A percentile compares a stretch with the other conserved stretches of the same genome.
Evolutionary conservation across 2,797 vertebrate genomes (phyloP).

Genomic region (Rhabdomys pumilio): DNA sequence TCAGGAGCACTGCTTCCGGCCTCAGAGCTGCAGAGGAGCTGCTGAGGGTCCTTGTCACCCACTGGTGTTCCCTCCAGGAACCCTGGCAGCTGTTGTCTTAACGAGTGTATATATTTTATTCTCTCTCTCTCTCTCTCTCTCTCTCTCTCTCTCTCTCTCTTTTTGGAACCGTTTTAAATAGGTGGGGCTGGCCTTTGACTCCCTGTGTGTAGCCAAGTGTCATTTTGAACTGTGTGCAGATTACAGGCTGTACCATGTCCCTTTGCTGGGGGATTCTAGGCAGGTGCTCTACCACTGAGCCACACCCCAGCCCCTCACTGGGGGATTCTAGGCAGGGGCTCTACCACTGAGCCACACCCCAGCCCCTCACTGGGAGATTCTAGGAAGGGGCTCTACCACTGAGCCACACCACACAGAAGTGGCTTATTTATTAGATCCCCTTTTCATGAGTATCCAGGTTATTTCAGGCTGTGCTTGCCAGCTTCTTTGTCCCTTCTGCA

Average conservation of each 20-base stretch:
- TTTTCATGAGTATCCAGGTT: neutral
- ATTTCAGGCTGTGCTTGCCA: neutral
- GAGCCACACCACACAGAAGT: neutral
- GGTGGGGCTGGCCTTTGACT: neutral
- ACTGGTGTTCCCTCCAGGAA: neutral
- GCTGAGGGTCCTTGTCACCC: neutral
- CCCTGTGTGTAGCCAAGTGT: neutral
- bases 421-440: neutral
- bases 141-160: neutral
- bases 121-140: too few relatives aligned
- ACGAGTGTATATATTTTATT: neutral
- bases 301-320: neutral
- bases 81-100: neutral
- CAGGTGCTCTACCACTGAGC: neutral
- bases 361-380: neutral
- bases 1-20: neutral
- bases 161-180: neutral
- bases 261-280: neutral
- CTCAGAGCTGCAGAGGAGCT: neutral
- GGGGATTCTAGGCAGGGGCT: neutral
- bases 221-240: neutral
- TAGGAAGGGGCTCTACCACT: neutral
- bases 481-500: neutral
- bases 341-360: neutral
- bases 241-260: neutral